A percentile compares a stretch with the other conserved stretches of the same genome.
These are phyloP conservation scores for Sebastiscus albofasciatus DNA, from an alignment of 2,797 vertebrate genomes.

Conservation along the genomic window DNA sequence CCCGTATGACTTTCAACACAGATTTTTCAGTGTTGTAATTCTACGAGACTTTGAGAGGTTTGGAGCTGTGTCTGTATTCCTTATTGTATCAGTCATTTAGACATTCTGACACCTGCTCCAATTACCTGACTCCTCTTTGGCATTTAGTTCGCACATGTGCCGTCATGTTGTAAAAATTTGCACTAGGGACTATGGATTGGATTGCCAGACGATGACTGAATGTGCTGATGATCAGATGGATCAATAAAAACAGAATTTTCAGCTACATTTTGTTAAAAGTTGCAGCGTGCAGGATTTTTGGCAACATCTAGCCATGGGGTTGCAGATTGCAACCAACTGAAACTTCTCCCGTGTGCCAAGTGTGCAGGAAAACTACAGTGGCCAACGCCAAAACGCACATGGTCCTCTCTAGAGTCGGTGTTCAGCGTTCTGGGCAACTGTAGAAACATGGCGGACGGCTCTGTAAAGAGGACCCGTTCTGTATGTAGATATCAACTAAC, in stretches of 20 bases:
- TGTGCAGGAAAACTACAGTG: too few species aligned
- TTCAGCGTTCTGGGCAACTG: too few species aligned
- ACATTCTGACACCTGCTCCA: slow-evolving; percentile 8
- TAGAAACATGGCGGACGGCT: too few species aligned
- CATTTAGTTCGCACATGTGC: not conserved
- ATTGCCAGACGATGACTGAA: not conserved
- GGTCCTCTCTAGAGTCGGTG: too few species aligned
- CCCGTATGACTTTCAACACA: not conserved
- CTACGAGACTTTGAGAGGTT: not conserved
- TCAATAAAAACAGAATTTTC: not conserved
- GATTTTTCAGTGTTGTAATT: not conserved
- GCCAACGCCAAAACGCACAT: fast-evolving
- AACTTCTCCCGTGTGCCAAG: too few species aligned
- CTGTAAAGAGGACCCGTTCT: too few species aligned
- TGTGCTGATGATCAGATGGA: not conserved
- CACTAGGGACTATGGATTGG: not conserved
- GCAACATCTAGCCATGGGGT: too few species aligned
- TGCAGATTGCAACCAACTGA: too few species aligned
- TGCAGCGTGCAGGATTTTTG: too few species aligned
- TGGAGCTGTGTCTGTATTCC: not conserved
- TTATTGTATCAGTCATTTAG: not conserved
- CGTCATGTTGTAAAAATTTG: not conserved
- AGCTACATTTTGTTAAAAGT: not conserved
- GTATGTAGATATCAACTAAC: too few species aligned
- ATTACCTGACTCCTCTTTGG: not conserved